Conservation (phyloP, 2,888 invertebrate species). For the Dasypogon diadema region DNA sequence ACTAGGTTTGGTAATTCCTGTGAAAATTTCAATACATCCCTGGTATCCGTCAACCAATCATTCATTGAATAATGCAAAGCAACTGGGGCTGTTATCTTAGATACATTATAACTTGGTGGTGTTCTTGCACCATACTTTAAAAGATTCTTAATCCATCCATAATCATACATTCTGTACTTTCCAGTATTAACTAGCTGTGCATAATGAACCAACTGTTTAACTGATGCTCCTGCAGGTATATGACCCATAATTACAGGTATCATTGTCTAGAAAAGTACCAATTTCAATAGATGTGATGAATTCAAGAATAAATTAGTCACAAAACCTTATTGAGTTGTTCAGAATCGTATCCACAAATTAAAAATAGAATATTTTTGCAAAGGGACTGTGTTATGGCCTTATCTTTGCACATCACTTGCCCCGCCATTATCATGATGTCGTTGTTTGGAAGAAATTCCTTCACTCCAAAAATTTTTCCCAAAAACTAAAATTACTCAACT, state of each 20-base stretch:
- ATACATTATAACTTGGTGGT: conserved; percentile 69
- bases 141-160: conserved; percentile 67
- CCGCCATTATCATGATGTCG: conserved; percentile 67
- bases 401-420: conserved; percentile 69
- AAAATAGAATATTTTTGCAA: conserved; percentile 74
- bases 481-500: conserved; percentile 6
- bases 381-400: conserved; percentile 70
- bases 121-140: conserved; percentile 66
- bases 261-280: conserved; percentile 64
- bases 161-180: conserved; percentile 69
- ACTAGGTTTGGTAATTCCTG: conserved; percentile 68
- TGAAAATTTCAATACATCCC: conserved; percentile 67
- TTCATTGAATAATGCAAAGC: conserved; percentile 69
- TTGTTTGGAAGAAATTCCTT: conserved; percentile 74
- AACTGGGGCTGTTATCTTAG: conserved; percentile 67
- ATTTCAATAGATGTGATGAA: no score
- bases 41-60: conserved; percentile 71
- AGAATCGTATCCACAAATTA: conserved; percentile 73
- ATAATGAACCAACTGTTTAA: conserved; percentile 70
- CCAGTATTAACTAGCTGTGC: conserved; percentile 65
- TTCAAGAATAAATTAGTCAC: no score
- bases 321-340: conserved; percentile 72
- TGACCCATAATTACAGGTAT: conserved; percentile 73
- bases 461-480: conserved; percentile 47
- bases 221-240: conserved; percentile 71